Evolutionary conservation across 2,888 invertebrate genomes (phyloP).

Genomic region (Leptinotarsa tumamoca): DNA sequence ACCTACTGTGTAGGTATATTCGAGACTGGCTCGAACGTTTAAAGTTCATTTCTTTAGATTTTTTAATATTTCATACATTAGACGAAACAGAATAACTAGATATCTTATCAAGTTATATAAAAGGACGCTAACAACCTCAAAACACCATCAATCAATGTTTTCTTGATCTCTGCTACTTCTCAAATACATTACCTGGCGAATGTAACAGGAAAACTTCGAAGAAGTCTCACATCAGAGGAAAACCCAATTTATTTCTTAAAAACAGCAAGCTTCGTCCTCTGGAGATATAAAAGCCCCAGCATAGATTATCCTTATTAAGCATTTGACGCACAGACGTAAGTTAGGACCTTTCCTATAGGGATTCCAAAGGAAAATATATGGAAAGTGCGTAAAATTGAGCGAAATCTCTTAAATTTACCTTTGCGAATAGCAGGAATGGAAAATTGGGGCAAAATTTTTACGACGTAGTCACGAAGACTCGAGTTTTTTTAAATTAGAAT

Average conservation of each 20-base stretch:
- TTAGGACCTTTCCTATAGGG: constrained; percentile 41
- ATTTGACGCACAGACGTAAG: constrained; percentile 43
- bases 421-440: background rate
- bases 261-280: constrained; percentile 36
- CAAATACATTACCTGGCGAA: constrained; percentile 23
- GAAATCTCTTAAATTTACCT: constrained; percentile 19
- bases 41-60: no score
- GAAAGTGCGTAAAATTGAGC: constrained; percentile 39
- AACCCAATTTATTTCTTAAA: constrained; percentile 41
- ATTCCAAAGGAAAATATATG: constrained; percentile 40
- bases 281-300: constrained; percentile 39
- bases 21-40: no score
- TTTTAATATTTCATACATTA: no score
- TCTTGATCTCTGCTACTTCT: constrained; percentile 3
- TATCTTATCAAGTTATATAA: background rate
- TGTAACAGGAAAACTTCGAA: constrained; percentile 38
- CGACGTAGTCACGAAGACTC: background rate
- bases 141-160: constrained; percentile 6
- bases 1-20: no score
- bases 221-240: constrained; percentile 37
- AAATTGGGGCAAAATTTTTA: background rate
- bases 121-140: background rate
- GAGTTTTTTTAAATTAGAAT: background rate
- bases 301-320: constrained; percentile 49
- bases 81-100: background rate